phyloP scores from a whole-genome alignment of 2,888 invertebrate species.

The Unio pictorum region DNA sequence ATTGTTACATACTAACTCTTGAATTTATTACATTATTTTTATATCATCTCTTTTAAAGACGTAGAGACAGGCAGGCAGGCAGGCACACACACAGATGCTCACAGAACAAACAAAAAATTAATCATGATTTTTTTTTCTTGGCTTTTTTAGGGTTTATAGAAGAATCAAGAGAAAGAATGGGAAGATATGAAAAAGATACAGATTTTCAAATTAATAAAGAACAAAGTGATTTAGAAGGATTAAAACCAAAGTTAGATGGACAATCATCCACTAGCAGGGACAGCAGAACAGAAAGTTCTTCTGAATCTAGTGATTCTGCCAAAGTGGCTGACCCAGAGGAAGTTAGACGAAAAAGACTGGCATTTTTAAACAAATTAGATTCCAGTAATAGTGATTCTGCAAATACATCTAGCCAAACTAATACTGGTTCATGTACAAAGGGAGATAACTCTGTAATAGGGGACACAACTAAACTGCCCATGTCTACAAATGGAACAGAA shows the following conservation, averaged over 20 bases:
- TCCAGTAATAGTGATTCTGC: too few relatives aligned
- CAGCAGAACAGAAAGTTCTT: neutral
- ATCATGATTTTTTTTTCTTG: neutral
- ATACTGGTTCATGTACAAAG: too few relatives aligned
- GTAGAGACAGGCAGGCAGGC: too few relatives aligned
- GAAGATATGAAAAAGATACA: neutral
- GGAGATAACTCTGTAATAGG: too few relatives aligned
- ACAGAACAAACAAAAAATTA: too few relatives aligned
- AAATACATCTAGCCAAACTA: too few relatives aligned
- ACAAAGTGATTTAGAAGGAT: neutral
- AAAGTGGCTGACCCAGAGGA: slow-evolving; percentile 40
- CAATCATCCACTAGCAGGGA: slow-evolving; percentile 6
- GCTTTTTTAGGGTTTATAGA: slow-evolving; percentile 35
- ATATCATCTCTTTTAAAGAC: too few relatives aligned
- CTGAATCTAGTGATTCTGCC: slow-evolving; percentile 6
- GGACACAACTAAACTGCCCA: too few relatives aligned
- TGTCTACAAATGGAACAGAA: too few relatives aligned
- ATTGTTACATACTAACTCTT: too few relatives aligned
- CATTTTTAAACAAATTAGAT: slow-evolving; percentile 41
- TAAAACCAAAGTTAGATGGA: neutral
- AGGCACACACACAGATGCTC: too few relatives aligned
- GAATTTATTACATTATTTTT: too few relatives aligned
- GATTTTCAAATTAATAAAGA: neutral
- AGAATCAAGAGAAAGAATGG: slow-evolving; percentile 28
- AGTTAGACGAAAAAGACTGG: slow-evolving; percentile 54